Base-by-base conservation (phyloP, 2,113 vertebrate species). In the Salvelinus sp. region DNA sequence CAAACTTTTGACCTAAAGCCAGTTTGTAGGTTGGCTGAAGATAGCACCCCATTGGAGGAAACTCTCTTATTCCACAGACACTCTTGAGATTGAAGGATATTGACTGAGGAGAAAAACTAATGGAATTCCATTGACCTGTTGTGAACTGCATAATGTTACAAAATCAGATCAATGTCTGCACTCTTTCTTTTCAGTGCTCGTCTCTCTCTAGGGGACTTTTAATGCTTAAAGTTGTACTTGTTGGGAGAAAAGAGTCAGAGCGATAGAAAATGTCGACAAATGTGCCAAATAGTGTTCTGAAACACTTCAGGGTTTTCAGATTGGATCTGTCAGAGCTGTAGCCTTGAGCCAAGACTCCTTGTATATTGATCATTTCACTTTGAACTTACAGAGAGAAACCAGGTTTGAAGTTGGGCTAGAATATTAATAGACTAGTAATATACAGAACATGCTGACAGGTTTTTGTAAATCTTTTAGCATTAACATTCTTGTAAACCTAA, bases 41-140 rank as follows among this genome's bases (percentile, higher is more conserved):
- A 83, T 79, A 4, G 66, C 86, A 83, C 47, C 28, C 68, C 78
- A 74, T 79, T 79, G 73, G 75, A 78, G 62, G 27, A 81, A 75
- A 70, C 60, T 80, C 83, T 76, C 85, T 87, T 80, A 76, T 81
- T 81, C 27, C 74, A 69, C 48, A 7, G 63, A 86, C 75, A 75
- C 47, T 75, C 74, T 79, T 79, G 78, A 81, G 82, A 85, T 82
- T 70, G 74, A 69, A 44, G 54, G 79, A 77, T 89, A 92, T 90
- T 90, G 91, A 91, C 85, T 79, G 79, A 84, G 22, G 84, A 79
- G 68, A 28, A 73, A 80, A 84, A 85, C 82, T 82, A 86, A 88
- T 90, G 85, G 88, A 78, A 90, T 90, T 88, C 72, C 83, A 90
- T 87, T 90, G 90, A 91, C 89, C 86, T 86, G 75, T 80, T 81